A percentile compares a stretch with the other conserved stretches of the same genome.
phyloP scores from a whole-genome alignment of 2,797 vertebrate species.

The Rachycentron canadum region DNA sequence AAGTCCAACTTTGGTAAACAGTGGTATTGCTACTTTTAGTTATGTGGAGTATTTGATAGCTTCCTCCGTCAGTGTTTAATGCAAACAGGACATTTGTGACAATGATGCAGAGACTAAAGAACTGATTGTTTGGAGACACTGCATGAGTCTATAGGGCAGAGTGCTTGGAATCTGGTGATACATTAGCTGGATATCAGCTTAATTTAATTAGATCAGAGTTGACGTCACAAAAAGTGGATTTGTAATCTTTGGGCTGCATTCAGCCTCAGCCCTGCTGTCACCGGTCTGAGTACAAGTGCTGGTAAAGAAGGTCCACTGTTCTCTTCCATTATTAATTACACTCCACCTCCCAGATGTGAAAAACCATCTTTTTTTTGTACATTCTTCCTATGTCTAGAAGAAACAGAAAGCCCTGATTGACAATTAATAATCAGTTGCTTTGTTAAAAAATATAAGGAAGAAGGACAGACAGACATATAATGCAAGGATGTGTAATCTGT shows the following conservation, averaged over 20 bases:
- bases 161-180: constrained; percentile 65
- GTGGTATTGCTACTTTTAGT: constrained; percentile 11
- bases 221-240: constrained; percentile 59
- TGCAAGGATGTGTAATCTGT: constrained; percentile 33
- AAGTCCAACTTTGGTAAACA: constrained; percentile 1
- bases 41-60: constrained; percentile 20
- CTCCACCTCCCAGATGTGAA: constrained; percentile 67
- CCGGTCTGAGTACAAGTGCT: constrained; percentile 22
- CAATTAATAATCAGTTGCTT: constrained; percentile 70
- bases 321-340: constrained; percentile 55
- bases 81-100: constrained; percentile 18
- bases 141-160: constrained; percentile 25
- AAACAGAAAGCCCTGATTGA: constrained; percentile 49
- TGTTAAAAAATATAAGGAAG: constrained; percentile 59
- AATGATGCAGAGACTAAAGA: constrained; percentile 30
- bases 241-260: constrained; percentile 69
- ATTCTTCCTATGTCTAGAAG: constrained; percentile 52
- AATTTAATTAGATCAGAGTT: constrained; percentile 66
- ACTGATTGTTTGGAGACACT: constrained; percentile 55
- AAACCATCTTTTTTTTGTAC: constrained; percentile 72
- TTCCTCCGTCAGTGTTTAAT: constrained; percentile 26
- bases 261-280: constrained; percentile 55
- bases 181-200: constrained; percentile 68
- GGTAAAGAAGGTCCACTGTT: constrained; percentile 58
- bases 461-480: constrained; percentile 39